These are phyloP conservation scores for Cydia pomonella DNA, from an alignment of 1,140 invertebrate genomes.

Conservation along the genomic window DNA sequence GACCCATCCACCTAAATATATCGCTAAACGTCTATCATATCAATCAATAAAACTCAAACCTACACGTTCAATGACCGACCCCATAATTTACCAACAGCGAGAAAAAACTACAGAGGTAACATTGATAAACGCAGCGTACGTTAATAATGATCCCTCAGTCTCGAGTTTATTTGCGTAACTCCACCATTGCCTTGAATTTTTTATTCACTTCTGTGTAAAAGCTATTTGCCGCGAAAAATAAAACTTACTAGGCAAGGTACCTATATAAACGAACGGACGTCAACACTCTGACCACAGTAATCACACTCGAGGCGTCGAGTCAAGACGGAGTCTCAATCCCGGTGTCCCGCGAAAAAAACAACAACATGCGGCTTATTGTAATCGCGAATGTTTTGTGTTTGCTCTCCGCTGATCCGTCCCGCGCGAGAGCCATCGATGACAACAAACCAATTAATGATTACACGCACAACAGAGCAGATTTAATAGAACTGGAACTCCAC, in stretches of 20 bases:
- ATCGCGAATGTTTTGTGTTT: constrained; percentile 1
- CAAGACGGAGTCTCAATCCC: constrained; percentile 5
- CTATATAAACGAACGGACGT: constrained; percentile 13
- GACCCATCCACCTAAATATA: not conserved
- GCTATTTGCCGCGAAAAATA: constrained; percentile 2
- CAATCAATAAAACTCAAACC: not conserved
- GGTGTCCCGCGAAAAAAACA: not conserved
- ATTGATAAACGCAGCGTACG: not conserved
- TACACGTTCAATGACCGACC: constrained; percentile 3
- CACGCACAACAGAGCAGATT: constrained; percentile 43
- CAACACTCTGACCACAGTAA: constrained; percentile 16
- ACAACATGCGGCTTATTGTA: constrained; percentile 8
- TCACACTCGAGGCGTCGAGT: constrained; percentile 9
- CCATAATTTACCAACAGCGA: not conserved
- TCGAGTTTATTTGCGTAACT: constrained; percentile 8
- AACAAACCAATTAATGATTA: constrained; percentile 42
- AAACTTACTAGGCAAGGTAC: not conserved
- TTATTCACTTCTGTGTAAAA: constrained; percentile 3
- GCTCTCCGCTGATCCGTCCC: not conserved
- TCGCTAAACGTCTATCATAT: not conserved
- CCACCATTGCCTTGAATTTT: constrained; percentile 13
- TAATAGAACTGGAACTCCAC: constrained; percentile 59
- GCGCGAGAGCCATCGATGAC: not conserved
- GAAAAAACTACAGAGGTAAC: not conserved
- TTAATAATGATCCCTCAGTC: not conserved